Evolutionary conservation across 2,888 invertebrate species (phyloP).

Genomic region (Sarcophaga rosellei): DNA sequence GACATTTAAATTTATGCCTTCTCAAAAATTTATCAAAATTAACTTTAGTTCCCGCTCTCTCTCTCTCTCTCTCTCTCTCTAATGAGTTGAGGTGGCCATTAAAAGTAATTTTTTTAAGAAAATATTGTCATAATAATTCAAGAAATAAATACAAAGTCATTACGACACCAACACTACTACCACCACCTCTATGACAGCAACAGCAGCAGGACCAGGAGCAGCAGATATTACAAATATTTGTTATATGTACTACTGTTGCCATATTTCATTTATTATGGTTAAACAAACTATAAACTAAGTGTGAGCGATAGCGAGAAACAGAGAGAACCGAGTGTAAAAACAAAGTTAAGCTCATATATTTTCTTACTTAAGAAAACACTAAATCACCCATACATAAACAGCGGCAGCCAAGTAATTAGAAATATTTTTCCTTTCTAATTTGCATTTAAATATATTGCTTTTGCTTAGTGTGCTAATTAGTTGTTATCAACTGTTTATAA

Average conservation of each 20-base stretch:
- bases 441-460: not conserved
- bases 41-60: no score
- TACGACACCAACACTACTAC: not conserved
- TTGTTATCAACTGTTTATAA: not conserved
- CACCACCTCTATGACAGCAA: not conserved
- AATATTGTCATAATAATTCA: constrained; percentile 41
- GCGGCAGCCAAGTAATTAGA: no score
- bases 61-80: no score
- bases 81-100: not conserved
- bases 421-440: no score
- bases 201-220: not conserved
- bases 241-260: not conserved
- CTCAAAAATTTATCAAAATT: no score
- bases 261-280: not conserved
- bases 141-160: constrained; percentile 3
- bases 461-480: not conserved
- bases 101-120: not conserved
- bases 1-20: no score
- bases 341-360: not conserved
- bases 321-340: not conserved
- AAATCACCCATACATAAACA: not conserved
- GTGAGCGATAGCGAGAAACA: no score
- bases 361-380: not conserved
- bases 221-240: not conserved
- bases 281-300: constrained; percentile 8